A percentile compares a stretch with the other conserved stretches of the same genome.
Conservation (phyloP, 2,797 vertebrate species). For the Limosa lapponica region DNA sequence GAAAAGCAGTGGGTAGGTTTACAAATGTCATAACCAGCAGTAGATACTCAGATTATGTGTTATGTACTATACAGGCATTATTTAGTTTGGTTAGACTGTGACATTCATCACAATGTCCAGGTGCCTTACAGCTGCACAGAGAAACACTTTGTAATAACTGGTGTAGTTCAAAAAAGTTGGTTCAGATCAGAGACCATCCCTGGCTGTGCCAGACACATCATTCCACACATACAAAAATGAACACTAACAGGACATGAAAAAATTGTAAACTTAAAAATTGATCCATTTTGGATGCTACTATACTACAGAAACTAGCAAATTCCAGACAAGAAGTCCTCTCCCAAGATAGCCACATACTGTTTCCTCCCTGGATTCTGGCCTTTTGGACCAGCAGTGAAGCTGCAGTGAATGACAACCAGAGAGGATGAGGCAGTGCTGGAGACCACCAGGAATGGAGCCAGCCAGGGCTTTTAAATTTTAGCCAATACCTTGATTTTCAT, state of each 20-base stretch:
- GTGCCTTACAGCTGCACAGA: slow-evolving; percentile 8
- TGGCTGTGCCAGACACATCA: background rate
- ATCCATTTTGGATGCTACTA: background rate
- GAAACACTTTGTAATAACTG: background rate
- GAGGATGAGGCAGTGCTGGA: background rate
- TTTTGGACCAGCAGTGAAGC: background rate
- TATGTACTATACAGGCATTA: background rate
- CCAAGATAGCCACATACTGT: background rate
- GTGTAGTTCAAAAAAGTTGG: background rate
- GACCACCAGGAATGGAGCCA: background rate
- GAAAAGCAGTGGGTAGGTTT: background rate
- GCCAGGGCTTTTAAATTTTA: background rate
- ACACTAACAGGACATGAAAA: background rate
- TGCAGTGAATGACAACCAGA: background rate
- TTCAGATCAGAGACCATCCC: background rate
- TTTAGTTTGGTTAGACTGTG: background rate
- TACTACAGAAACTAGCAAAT: background rate
- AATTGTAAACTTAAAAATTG: background rate
- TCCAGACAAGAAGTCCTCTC: background rate
- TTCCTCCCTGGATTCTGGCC: background rate
- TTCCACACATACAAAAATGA: background rate
- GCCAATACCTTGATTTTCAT: slow-evolving; percentile 35
- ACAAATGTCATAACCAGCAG: background rate
- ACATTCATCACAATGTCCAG: background rate
- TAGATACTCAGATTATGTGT: background rate